Base-by-base conservation (phyloP, 92 coral and sea anemone species). In the Phenganax subtilis region DNA sequence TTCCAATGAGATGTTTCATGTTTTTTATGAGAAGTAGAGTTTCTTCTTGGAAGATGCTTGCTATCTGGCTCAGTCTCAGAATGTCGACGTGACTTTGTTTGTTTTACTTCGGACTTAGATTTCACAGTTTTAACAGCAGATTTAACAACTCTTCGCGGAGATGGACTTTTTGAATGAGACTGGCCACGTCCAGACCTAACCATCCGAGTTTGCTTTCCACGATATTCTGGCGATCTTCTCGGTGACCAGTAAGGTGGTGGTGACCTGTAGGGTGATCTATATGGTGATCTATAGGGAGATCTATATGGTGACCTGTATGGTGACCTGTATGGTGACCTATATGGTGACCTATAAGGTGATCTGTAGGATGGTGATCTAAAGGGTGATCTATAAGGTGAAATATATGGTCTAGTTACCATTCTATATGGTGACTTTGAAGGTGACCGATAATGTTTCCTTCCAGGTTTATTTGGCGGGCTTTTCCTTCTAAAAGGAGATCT, bases 351-450 rank as follows among this genome's bases (percentile, higher is more conserved):
- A 52, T 73, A 37, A 2, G 67, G 67, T 61, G 67, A 61, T 17
- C 67, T 61, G 28, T 61, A 61, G 28, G 67, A 28, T 61, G 82
- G 82, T 53, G 82, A 78, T 20, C 82, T 78, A 29, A 12, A 78
- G 0, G 82, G 82, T 78, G 82, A 78, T 51, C 82, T 62, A 15
- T 78, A 89, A 0, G 89, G 83, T 65, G 96, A 88, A 29, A 84
- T 74, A 79, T 89, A 86, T 51, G 83, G 60, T 62, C 87, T 80
- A 81, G 88, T 86, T 12, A 75, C 9, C 54, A 58, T 73, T 71
- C 90, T 44, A 57, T 80, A 75, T 27, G 97, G 98, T 71, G 98
- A 91, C 71, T 84, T 73, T 84, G 96, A 91, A 61, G 82, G 82
- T 51, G 82, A 78, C 12, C 73, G 71, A 56, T 78, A 57, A 37